phyloP scores from a whole-genome alignment of 2,797 vertebrate genomes.

The Sarcoramphus papa region DNA sequence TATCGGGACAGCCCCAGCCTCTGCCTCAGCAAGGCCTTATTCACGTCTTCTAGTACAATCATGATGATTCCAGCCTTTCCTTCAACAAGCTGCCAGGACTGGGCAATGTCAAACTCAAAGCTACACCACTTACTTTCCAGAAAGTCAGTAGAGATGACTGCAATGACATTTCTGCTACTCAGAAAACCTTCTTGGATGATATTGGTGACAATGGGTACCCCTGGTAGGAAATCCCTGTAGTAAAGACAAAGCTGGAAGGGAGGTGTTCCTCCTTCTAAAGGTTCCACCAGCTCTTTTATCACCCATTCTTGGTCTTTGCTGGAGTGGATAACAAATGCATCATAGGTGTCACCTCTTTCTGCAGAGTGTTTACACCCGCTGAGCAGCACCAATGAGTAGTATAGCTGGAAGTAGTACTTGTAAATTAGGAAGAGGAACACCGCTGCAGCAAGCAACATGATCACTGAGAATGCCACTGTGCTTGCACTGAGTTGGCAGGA shows the following conservation, averaged over 20 bases:
- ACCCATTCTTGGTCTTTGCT: conserved; percentile 82
- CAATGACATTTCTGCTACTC: conserved; percentile 75
- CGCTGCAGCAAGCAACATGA: not conserved
- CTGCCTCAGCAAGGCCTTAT: conserved; percentile 68
- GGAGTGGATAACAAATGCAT: conserved; percentile 85
- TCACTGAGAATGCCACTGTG: not conserved
- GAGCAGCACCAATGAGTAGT: conserved; percentile 69
- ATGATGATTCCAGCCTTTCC: conserved; percentile 76
- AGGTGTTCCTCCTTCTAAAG: conserved; percentile 75
- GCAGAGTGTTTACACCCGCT: conserved; percentile 53
- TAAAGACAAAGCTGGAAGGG: conserved; percentile 78
- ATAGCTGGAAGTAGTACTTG: conserved; percentile 75
- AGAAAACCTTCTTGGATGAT: conserved; percentile 81
- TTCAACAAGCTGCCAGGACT: conserved; percentile 79
- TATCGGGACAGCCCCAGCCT: conserved; percentile 77
- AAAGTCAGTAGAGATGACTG: conserved; percentile 74
- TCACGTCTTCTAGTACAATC: conserved; percentile 73
- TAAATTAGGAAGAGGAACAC: conserved; percentile 52
- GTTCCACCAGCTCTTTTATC: conserved; percentile 74
- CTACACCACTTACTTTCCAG: conserved; percentile 80
- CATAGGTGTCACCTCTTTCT: conserved; percentile 66
- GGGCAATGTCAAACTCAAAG: conserved; percentile 79
- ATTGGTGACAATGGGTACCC: conserved; percentile 76
- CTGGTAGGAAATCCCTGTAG: conserved; percentile 78
- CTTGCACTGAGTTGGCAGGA: conserved; percentile 42